Evolutionary conservation across 2,888 invertebrate species (phyloP).

Genomic region (Cosmopolites sordidus): DNA sequence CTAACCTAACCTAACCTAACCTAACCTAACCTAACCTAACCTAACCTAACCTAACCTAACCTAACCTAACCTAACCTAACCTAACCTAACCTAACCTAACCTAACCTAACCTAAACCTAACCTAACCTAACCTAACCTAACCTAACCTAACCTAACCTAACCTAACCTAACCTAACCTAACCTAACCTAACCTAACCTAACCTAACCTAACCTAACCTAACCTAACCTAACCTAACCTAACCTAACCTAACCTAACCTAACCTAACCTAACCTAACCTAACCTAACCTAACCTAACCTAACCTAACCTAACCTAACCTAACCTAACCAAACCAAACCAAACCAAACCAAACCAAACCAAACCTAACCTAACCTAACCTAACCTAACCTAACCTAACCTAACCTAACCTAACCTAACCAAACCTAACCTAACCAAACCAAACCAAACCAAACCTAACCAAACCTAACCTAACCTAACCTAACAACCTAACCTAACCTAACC

Average conservation of each 20-base stretch:
- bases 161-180: slow-evolving; percentile 13
- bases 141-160: slow-evolving; percentile 12
- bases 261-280: too few species aligned
- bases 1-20: too few species aligned
- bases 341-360: slow-evolving; percentile 15
- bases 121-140: slow-evolving; percentile 8
- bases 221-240: slow-evolving; percentile 10
- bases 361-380: slow-evolving; percentile 13
- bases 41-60: too few species aligned
- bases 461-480: slow-evolving; percentile 11
- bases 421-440: slow-evolving; percentile 14
- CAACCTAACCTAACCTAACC: slow-evolving; percentile 7
- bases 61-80: too few species aligned
- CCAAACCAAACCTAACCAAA: slow-evolving; percentile 17
- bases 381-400: slow-evolving; percentile 8
- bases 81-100: too few species aligned
- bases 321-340: slow-evolving; percentile 12
- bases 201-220: background rate
- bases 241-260: slow-evolving; percentile 19
- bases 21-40: too few species aligned
- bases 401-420: slow-evolving; percentile 12
- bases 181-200: slow-evolving; percentile 5
- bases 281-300: slow-evolving; percentile 8
- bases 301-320: slow-evolving; percentile 11
- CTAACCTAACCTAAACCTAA: too few species aligned